Percentiles rank a stretch among this genome's conserved stretches.
phyloP scores from a whole-genome alignment of 2,888 invertebrate genomes.

The Cephalotes varians region DNA sequence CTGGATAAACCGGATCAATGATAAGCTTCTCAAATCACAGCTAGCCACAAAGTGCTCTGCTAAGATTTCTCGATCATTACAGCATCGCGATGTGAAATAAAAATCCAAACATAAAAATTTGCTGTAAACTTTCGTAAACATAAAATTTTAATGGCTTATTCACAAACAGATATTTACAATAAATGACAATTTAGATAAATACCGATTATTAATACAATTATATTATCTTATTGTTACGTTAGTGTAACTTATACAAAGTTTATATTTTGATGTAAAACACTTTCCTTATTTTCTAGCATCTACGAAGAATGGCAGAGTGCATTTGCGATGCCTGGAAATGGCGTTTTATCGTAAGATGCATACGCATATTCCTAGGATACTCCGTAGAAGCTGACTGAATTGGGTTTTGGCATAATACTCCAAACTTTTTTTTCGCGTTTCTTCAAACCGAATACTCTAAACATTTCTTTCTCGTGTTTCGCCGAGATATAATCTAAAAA shows the following conservation, averaged over 20 bases:
- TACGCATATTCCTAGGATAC: conserved; percentile 36
- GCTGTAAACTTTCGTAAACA: neutral
- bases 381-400: conserved; percentile 51
- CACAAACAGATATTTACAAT: neutral
- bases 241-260: neutral
- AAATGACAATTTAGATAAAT: neutral
- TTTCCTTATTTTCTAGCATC: conserved; percentile 25
- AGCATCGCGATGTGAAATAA: neutral
- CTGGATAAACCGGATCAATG: conserved; percentile 50
- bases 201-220: neutral
- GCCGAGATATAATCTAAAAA: neutral
- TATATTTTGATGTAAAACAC: conserved; percentile 16
- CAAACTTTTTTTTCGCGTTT: conserved; percentile 22
- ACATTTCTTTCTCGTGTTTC: neutral
- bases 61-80: neutral
- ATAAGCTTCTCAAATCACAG: conserved; percentile 50
- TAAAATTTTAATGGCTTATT: neutral
- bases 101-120: neutral
- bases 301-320: conserved; percentile 48
- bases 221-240: neutral
- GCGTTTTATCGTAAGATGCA: conserved; percentile 58
- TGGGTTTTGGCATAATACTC: conserved; percentile 44
- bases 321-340: conserved; percentile 42
- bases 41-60: conserved; percentile 2
- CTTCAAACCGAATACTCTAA: conserved; percentile 2